Conservation (phyloP, 2,113 vertebrate genomes). For the Leptobrachium ailaonicum region DNA sequence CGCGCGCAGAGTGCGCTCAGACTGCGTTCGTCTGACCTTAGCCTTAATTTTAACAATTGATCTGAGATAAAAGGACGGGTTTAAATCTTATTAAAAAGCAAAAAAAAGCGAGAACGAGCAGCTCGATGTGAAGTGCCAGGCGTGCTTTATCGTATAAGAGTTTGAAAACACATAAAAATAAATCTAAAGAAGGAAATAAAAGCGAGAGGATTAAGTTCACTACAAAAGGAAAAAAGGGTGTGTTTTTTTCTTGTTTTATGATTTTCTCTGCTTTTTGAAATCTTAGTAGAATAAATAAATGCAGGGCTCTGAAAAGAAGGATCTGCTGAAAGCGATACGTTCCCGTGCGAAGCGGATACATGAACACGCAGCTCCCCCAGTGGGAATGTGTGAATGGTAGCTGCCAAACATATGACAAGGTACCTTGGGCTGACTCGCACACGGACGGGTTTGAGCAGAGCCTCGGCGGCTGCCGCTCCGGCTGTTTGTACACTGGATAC, state of each 20-base stretch:
- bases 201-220: no score
- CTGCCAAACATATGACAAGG: slow-evolving; percentile 83
- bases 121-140: slow-evolving; percentile 3
- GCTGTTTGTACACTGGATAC: slow-evolving; percentile 53
- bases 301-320: neutral
- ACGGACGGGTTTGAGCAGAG: slow-evolving; percentile 57
- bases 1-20: no score
- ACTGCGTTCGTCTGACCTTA: no score
- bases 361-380: slow-evolving; percentile 53
- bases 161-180: neutral
- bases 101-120: slow-evolving; percentile 51
- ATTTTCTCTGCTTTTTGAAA: neutral
- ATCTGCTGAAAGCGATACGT: slow-evolving; percentile 23
- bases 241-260: neutral
- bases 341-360: slow-evolving; percentile 47
- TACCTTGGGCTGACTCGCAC: slow-evolving; percentile 69
- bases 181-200: no score
- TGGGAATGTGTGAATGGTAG: slow-evolving; percentile 71
- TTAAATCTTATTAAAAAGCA: slow-evolving; percentile 52
- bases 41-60: neutral
- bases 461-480: slow-evolving; percentile 51
- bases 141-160: slow-evolving; percentile 4
- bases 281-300: neutral
- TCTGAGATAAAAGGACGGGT: slow-evolving; percentile 52
- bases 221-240: neutral